A percentile compares a stretch with the other conserved stretches of the same genome.
phyloP scores from a whole-genome alignment of 2,797 vertebrate genomes.

The Poeciliopsis presidionis region DNA sequence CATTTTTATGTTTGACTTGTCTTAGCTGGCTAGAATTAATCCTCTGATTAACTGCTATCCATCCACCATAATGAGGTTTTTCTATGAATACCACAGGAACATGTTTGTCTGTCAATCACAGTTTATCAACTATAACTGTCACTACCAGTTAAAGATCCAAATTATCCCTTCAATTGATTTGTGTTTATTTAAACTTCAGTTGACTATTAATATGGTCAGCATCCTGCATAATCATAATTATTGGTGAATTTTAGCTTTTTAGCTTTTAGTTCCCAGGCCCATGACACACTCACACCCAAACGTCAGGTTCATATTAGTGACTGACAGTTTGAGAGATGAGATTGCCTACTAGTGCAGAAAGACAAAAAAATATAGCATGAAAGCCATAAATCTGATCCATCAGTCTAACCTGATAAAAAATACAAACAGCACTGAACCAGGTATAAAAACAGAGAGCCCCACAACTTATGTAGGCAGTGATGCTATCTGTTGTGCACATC shows the following conservation, averaged over 20 bases:
- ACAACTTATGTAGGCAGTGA: neutral
- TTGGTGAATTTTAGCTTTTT: neutral
- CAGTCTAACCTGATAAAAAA: neutral
- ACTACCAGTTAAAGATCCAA: neutral
- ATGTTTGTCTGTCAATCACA: neutral
- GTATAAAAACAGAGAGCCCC: constrained; percentile 16
- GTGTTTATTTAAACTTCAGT: constrained; percentile 19
- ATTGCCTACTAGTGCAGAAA: constrained; percentile 21
- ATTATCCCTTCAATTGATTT: neutral
- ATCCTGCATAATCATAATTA: neutral
- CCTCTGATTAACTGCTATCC: neutral
- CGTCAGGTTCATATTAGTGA: constrained; percentile 3
- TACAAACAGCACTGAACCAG: neutral
- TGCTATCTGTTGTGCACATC: constrained; percentile 2
- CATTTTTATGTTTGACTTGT: neutral
- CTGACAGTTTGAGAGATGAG: constrained; percentile 14
- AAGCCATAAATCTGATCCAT: neutral
- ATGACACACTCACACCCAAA: neutral
- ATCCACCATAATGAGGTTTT: neutral
- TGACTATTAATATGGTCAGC: constrained; percentile 7
- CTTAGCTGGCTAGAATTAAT: neutral
- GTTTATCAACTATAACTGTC: neutral
- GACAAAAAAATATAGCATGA: neutral
- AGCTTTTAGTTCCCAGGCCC: neutral
- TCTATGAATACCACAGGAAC: neutral